These are phyloP conservation scores for Nymphalis c-album DNA, from an alignment of 2,888 invertebrate species.

Conservation along the genomic window DNA sequence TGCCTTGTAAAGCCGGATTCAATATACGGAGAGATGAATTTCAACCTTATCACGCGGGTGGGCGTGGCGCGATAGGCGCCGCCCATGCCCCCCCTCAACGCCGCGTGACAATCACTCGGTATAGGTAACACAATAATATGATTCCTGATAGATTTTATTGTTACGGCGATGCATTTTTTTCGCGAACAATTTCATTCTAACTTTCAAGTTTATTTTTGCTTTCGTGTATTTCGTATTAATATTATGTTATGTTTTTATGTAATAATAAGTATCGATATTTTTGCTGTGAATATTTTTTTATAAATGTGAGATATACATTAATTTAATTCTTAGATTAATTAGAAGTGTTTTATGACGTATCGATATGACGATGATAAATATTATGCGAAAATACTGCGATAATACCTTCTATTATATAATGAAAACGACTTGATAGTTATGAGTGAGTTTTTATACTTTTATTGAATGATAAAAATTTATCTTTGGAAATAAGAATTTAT, in stretches of 20 bases:
- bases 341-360: slow-evolving; percentile 14
- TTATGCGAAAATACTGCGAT: slow-evolving; percentile 21
- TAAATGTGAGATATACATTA: not conserved
- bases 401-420: not conserved
- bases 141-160: slow-evolving; percentile 81
- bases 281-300: not conserved
- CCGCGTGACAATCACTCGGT: slow-evolving; percentile 81
- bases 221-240: slow-evolving; percentile 26
- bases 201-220: slow-evolving; percentile 36
- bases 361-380: slow-evolving; percentile 25
- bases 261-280: too few relatives aligned
- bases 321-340: not conserved
- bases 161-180: slow-evolving; percentile 74
- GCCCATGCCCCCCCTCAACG: slow-evolving; percentile 57
- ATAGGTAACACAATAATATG: slow-evolving; percentile 81
- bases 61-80: slow-evolving; percentile 67
- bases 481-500: too few relatives aligned
- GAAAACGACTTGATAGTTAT: not conserved
- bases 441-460: not conserved
- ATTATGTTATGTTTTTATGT: not conserved
- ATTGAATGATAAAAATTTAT: not conserved
- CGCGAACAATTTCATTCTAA: slow-evolving; percentile 58
- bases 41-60: slow-evolving; percentile 73
- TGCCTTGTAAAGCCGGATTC: slow-evolving; percentile 72
- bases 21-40: slow-evolving; percentile 65